A percentile compares a stretch with the other conserved stretches of the same genome.
phyloP scores from a whole-genome alignment of 2,797 vertebrate species.

The Rhincodon typus region DNA sequence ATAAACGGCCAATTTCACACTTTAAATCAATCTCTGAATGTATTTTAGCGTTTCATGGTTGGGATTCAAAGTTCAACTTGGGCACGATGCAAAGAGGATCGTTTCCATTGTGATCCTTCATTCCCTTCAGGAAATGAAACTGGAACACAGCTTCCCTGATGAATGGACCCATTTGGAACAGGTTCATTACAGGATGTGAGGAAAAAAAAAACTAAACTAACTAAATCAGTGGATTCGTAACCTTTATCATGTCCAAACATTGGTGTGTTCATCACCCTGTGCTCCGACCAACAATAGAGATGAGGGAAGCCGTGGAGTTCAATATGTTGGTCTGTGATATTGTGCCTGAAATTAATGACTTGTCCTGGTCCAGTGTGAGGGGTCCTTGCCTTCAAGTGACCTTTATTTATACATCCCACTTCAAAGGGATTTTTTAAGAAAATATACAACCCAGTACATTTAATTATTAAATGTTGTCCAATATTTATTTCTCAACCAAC shows the following conservation, averaged over 20 bases:
- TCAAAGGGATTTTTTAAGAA: not conserved
- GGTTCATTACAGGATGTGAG: not conserved
- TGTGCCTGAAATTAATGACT: not conserved
- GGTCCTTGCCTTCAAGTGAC: not conserved
- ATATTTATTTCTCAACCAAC: not conserved
- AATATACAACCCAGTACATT: not conserved
- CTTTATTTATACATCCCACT: not conserved
- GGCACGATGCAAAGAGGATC: not conserved
- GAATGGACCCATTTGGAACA: not conserved
- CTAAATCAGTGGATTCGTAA: not conserved
- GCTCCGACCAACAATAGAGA: too few relatives aligned
- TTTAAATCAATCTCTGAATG: not conserved
- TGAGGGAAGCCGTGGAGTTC: not conserved
- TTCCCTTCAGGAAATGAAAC: not conserved
- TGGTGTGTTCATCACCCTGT: not conserved
- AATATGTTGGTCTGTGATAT: not conserved
- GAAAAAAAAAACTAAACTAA: not conserved
- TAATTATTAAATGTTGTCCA: not conserved
- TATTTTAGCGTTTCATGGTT: not conserved
- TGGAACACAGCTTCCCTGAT: not conserved
- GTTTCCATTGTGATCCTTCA: not conserved
- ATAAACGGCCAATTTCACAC: not conserved
- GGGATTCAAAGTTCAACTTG: not conserved
- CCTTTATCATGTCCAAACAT: not conserved
- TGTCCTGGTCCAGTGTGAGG: not conserved